phyloP scores from a whole-genome alignment of 2,888 invertebrate species.

The Cantharis flavilabris region DNA sequence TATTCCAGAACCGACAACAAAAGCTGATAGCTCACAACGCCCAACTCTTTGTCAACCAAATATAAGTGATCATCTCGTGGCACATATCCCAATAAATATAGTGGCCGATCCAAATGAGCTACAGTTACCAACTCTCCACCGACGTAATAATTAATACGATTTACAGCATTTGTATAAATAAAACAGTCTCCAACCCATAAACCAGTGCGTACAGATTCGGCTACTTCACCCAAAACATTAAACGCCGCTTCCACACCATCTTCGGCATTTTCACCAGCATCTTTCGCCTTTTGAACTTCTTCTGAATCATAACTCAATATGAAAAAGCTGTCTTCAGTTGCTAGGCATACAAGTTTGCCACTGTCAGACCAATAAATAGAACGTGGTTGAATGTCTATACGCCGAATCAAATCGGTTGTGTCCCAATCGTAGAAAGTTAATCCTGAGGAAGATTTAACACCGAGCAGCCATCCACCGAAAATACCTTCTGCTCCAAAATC shows the following conservation, averaged over 20 bases:
- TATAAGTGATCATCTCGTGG: slow-evolving; percentile 95
- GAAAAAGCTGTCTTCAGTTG: slow-evolving; percentile 94
- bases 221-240: slow-evolving; percentile 91
- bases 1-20: slow-evolving; percentile 96
- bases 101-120: slow-evolving; percentile 94
- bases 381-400: slow-evolving; percentile 95
- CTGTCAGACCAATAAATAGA: slow-evolving; percentile 97
- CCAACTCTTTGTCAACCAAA: slow-evolving; percentile 96
- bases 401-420: slow-evolving; percentile 83
- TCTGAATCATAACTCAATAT: slow-evolving; percentile 87
- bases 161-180: slow-evolving; percentile 97
- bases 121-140: slow-evolving; percentile 99
- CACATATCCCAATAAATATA: slow-evolving; percentile 96
- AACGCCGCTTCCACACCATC: slow-evolving; percentile 97
- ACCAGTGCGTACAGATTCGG: slow-evolving; percentile 91
- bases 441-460: slow-evolving; percentile 90
- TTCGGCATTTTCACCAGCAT: slow-evolving; percentile 79
- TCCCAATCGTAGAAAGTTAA: slow-evolving; percentile 99
- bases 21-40: slow-evolving; percentile 92
- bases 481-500: slow-evolving; percentile 94
- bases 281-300: slow-evolving; percentile 76
- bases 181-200: slow-evolving; percentile 99
- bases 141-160: slow-evolving; percentile 98
- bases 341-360: slow-evolving; percentile 90
- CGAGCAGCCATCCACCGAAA: slow-evolving; percentile 52